A percentile compares a stretch with the other conserved stretches of the same genome.
Conservation (phyloP, 2,113 vertebrate genomes). For the Coptodon rendalli region DNA sequence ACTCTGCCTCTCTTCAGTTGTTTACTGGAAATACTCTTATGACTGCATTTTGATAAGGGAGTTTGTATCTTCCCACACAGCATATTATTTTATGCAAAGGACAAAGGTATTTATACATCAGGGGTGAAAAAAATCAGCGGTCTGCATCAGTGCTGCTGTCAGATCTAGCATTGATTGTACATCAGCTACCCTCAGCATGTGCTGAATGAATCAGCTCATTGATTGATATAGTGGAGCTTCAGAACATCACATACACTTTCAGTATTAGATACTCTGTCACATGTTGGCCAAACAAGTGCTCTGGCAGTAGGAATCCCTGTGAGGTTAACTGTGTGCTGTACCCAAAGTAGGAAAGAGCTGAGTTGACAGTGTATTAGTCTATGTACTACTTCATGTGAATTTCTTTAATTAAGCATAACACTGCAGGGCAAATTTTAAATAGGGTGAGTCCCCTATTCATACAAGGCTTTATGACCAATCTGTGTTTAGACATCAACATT, state of each 20-base stretch:
- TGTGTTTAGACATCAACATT: background rate
- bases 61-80: background rate
- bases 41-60: background rate
- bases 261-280: conserved; percentile 19
- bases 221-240: conserved; percentile 47
- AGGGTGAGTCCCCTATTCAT: background rate
- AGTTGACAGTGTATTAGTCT: background rate
- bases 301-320: background rate
- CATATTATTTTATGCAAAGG: background rate
- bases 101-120: background rate
- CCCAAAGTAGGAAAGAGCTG: background rate
- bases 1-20: background rate
- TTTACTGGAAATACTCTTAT: background rate
- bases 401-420: background rate
- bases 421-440: background rate
- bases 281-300: background rate
- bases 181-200: conserved; percentile 33
- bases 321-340: background rate
- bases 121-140: background rate
- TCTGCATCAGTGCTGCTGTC: conserved; percentile 1
- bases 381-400: background rate
- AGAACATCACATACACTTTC: conserved; percentile 30
- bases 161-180: conserved; percentile 35
- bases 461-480: background rate
- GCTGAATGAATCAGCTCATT: conserved; percentile 33